Conservation (phyloP, 1,140 invertebrate genomes). For the Pseudachorutes palmiensis region DNA sequence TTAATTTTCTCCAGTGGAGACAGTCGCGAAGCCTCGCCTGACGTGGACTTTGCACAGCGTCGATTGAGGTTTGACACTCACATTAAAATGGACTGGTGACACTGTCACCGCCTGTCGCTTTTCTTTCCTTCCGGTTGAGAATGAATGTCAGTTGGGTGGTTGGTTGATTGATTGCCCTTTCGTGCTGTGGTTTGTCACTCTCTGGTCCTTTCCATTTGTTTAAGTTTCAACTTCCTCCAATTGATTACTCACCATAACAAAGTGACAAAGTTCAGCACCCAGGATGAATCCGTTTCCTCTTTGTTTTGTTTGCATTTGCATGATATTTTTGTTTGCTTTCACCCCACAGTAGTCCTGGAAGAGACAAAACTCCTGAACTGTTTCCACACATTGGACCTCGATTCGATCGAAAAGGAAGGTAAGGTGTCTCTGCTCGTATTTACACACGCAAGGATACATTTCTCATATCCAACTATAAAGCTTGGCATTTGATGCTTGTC, state of each 20-base stretch:
- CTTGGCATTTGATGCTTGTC: too few relatives aligned
- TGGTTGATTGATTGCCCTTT: too few relatives aligned
- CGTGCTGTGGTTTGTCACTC: too few relatives aligned
- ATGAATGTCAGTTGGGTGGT: too few relatives aligned
- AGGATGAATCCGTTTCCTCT: slow-evolving; percentile 22
- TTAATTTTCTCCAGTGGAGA: slow-evolving; percentile 30
- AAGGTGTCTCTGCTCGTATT: slow-evolving; percentile 22
- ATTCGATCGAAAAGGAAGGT: slow-evolving; percentile 73
- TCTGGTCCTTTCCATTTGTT: too few relatives aligned
- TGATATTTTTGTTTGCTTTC: slow-evolving; percentile 12
- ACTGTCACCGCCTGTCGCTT: too few relatives aligned
- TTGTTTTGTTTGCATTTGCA: slow-evolving; percentile 18
- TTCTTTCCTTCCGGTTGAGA: too few relatives aligned
- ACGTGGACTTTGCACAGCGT: slow-evolving; percentile 43
- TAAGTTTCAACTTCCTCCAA: too few relatives aligned
- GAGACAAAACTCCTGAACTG: slow-evolving; percentile 60
- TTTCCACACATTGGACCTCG: slow-evolving; percentile 77
- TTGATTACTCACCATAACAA: too few relatives aligned
- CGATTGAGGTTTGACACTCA: slow-evolving; percentile 43
- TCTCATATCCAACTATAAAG: too few relatives aligned
- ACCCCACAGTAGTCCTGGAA: slow-evolving; percentile 58
- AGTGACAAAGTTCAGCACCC: too few relatives aligned
- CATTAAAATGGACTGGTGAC: too few relatives aligned
- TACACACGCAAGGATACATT: neutral
- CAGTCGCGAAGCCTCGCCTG: slow-evolving; percentile 43